Base-by-base conservation (phyloP, 2,113 vertebrate species). In the Anser cygnoides region DNA sequence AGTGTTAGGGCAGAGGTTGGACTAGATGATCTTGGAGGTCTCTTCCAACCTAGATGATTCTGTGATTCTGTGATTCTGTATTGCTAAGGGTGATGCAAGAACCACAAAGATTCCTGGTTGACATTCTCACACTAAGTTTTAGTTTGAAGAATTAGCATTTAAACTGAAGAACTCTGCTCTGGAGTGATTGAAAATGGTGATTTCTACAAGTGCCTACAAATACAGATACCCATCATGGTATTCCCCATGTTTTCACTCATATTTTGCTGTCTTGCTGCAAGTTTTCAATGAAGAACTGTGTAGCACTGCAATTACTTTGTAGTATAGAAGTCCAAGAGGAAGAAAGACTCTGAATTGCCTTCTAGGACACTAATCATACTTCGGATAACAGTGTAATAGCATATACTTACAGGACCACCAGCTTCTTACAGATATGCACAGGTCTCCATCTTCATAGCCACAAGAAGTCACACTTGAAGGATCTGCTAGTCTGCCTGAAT, bases 331-430 rank as follows among this genome's bases (percentile, higher is more conserved):
- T 49, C 18, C 31, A 71, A 90, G 7, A 13, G 25, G 9, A 66
- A 72, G 12, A 73, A 83, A n/a, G 29, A 76, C 46, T 89, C 80
- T 65, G 26, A 72, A 67, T 54, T 43, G 15, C 29, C 54, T 83
- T 82, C 49, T 49, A 29, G 13, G 35, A 39, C n/a, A 73, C 8
- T 26, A n/a, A 66, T 50, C 18, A 14, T 54, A 17, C 67, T 54
- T 73, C 20, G 10, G 35, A 73, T 33, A 78, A 13, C 5, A 65
- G 8, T 44, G 3, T 62, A 46, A 74, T 13, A 39, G 21, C 29
- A 19, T 66, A 28, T 97, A 98, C 98, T 95, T 97, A 98, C 98
- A 97, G 89, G 97, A 95, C 98, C 98, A 98, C 98, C 98, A 98
- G 43, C 98, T 98, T 88, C 92, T 90, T 65, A 84, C 94, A 83